Conservation (phyloP, 2,888 invertebrate species). For the Hirudinaria manillensis region DNA sequence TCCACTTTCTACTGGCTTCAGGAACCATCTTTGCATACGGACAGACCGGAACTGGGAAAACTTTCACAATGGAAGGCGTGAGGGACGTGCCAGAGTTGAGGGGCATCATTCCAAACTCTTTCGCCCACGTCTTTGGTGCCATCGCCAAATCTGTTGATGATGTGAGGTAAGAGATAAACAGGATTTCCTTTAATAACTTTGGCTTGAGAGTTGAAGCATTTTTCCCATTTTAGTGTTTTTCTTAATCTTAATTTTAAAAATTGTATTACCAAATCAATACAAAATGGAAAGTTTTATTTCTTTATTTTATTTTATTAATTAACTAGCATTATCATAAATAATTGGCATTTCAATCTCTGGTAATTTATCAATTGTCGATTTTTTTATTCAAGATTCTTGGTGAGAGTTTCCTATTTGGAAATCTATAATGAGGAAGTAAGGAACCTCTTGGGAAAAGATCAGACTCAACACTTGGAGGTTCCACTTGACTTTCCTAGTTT, state of each 20-base stretch:
- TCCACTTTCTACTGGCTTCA: conserved; percentile 42
- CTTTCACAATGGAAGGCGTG: conserved; percentile 94
- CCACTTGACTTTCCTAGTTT: background rate
- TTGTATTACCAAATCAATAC: too few relatives aligned
- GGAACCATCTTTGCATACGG: conserved; percentile 64
- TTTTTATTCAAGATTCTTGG: conserved; percentile 69
- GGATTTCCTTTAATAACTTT: background rate
- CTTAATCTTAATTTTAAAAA: background rate
- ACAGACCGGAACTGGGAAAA: conserved; percentile 88
- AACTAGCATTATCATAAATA: too few relatives aligned
- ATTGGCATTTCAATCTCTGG: background rate
- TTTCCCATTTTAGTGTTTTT: too few relatives aligned
- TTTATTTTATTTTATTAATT: background rate
- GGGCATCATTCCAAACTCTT: conserved; percentile 96
- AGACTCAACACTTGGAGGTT: conserved; percentile 70
- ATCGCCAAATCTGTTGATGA: conserved; percentile 88
- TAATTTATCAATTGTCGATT: background rate
- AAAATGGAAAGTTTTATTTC: conserved; percentile 9
- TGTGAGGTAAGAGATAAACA: conserved; percentile 64
- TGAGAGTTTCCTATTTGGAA: conserved; percentile 93
- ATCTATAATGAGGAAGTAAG: conserved; percentile 98
- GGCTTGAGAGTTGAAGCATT: too few relatives aligned
- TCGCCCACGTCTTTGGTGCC: conserved; percentile 95
- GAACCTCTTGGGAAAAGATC: conserved; percentile 83
- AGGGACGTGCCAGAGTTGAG: conserved; percentile 77